Conservation (phyloP, 1,140 invertebrate genomes). For the Panulirus ornatus region DNA sequence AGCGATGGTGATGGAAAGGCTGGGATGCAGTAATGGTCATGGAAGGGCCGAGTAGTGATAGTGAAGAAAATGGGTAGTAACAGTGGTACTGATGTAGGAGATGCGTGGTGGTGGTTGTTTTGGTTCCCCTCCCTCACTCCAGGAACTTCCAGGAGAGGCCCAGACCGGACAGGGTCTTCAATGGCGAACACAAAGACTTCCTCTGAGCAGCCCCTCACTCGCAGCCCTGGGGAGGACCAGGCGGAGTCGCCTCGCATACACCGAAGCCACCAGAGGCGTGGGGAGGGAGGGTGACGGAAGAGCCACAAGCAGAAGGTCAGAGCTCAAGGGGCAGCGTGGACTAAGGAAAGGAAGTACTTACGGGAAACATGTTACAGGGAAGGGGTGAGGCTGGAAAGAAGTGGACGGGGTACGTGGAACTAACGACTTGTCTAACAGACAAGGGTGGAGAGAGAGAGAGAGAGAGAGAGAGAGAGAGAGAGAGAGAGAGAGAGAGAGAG, state of each 20-base stretch:
- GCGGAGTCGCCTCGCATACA: too few species aligned
- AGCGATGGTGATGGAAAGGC: background rate
- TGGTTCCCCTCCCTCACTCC: too few species aligned
- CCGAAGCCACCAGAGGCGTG: too few species aligned
- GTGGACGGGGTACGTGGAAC: background rate
- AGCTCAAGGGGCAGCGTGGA: background rate
- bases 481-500: conserved; percentile 34
- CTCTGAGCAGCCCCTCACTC: too few species aligned
- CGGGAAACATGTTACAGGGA: background rate
- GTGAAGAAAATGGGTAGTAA: background rate
- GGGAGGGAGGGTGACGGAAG: background rate
- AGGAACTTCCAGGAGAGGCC: too few species aligned
- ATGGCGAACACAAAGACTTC: too few species aligned
- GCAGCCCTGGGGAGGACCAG: too few species aligned
- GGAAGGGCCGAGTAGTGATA: background rate
- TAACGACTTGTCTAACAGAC: background rate
- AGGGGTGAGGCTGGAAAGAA: background rate
- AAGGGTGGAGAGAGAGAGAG: background rate
- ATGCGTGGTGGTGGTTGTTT: too few species aligned
- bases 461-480: conserved; percentile 24
- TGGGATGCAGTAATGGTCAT: background rate
- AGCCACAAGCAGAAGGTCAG: background rate
- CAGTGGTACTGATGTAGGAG: background rate
- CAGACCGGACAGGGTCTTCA: too few species aligned
- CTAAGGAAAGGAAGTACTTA: background rate